Evolutionary conservation across 2,888 invertebrate genomes (phyloP).

Genomic region (Germaria angustata): DNA sequence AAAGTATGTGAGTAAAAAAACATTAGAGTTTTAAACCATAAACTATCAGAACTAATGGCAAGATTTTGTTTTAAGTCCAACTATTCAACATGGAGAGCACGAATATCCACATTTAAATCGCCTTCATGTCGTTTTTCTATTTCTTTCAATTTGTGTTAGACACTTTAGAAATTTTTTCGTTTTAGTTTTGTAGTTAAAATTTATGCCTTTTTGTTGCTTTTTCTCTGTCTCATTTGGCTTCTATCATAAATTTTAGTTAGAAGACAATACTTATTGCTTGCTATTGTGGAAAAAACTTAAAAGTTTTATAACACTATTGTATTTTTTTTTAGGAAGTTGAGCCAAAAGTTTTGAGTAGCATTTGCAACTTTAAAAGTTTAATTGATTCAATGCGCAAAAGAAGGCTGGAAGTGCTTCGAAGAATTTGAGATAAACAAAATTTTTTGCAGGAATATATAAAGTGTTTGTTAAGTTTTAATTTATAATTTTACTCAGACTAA

Average conservation of each 20-base stretch:
- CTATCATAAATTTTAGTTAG: slow-evolving; percentile 58
- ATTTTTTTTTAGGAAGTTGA: background rate
- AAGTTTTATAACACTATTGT: slow-evolving; percentile 34
- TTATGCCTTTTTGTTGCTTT: slow-evolving; percentile 39
- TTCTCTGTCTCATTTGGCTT: slow-evolving; percentile 40
- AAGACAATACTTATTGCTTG: slow-evolving; percentile 43
- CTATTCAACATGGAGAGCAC: slow-evolving; percentile 28
- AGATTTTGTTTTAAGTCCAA: slow-evolving; percentile 33
- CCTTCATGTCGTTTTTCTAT: background rate
- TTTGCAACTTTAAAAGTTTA: slow-evolving; percentile 45
- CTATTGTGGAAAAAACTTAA: background rate
- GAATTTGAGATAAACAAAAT: too few relatives aligned
- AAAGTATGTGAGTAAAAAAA: background rate
- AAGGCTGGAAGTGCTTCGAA: too few relatives aligned
- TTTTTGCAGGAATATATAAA: too few relatives aligned
- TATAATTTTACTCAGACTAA: too few relatives aligned
- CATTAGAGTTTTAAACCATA: slow-evolving; percentile 37
- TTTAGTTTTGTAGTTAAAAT: slow-evolving; percentile 45
- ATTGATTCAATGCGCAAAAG: slow-evolving; percentile 30
- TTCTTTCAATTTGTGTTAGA: background rate
- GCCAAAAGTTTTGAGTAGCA: background rate
- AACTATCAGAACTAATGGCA: slow-evolving; percentile 41
- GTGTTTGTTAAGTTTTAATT: too few relatives aligned
- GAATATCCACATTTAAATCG: slow-evolving; percentile 32
- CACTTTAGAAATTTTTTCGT: background rate